Percentiles rank a stretch among this genome's conserved stretches.
Conservation (phyloP, 2,113 vertebrate genomes). For the Galemys pyrenaicus region DNA sequence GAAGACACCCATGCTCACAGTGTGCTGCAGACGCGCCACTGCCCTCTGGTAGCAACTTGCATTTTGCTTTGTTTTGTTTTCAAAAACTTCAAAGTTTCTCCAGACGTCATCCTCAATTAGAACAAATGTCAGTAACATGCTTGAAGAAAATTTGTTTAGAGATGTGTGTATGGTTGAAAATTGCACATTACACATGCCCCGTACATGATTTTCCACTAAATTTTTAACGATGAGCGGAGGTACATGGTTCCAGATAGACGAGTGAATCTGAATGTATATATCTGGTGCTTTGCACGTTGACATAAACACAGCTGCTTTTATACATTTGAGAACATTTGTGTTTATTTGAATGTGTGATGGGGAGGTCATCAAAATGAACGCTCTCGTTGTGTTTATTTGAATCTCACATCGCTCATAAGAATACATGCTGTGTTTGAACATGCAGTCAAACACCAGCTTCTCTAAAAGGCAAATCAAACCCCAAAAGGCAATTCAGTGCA, state of each 20-base stretch:
- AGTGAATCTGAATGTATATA: constrained; percentile 80
- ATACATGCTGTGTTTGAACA: constrained; percentile 77
- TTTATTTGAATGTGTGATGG: constrained; percentile 84
- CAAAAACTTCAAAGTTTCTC: constrained; percentile 82
- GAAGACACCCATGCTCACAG: neutral
- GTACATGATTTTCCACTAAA: constrained; percentile 80
- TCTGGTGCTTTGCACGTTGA: constrained; percentile 80
- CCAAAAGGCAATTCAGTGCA: constrained; percentile 66
- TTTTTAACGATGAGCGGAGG: constrained; percentile 75
- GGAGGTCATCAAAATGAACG: constrained; percentile 82
- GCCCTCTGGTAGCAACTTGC: constrained; percentile 76
- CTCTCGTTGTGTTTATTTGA: constrained; percentile 81
- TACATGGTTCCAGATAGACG: constrained; percentile 72
- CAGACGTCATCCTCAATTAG: constrained; percentile 79
- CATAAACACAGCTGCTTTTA: constrained; percentile 83
- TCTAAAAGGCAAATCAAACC: constrained; percentile 72
- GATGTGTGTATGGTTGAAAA: constrained; percentile 77
- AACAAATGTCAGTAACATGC: constrained; percentile 81
- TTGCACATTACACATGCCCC: constrained; percentile 79
- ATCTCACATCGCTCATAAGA: constrained; percentile 81
- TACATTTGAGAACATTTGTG: constrained; percentile 83
- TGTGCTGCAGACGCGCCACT: neutral
- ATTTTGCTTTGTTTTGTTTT: constrained; percentile 78
- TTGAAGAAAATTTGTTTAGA: constrained; percentile 83
- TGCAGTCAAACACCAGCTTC: constrained; percentile 78